phyloP scores from a whole-genome alignment of 1,140 invertebrate genomes.

The Helicoverpa zea region DNA sequence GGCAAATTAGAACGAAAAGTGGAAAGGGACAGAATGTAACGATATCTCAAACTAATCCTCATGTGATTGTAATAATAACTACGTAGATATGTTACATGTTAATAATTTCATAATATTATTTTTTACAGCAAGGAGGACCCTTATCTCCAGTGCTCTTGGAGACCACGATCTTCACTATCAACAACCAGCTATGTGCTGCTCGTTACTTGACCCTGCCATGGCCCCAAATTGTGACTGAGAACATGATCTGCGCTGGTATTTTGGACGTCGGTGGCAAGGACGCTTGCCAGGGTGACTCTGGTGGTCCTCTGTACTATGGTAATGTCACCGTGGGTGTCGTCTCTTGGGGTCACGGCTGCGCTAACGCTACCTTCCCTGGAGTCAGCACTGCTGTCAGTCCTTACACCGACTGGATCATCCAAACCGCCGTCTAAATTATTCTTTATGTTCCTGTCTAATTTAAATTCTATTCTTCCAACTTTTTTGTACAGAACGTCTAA shows the following conservation, averaged over 20 bases:
- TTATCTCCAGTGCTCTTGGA: conserved; percentile 79
- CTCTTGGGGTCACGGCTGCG: conserved; percentile 87
- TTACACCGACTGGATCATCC: conserved; percentile 79
- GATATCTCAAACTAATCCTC: no score
- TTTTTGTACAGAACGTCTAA: no score
- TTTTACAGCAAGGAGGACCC: conserved; percentile 69
- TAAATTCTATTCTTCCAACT: background rate
- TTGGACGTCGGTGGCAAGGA: conserved; percentile 64
- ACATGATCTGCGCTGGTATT: conserved; percentile 71
- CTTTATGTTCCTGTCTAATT: background rate
- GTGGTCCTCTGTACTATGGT: conserved; percentile 87
- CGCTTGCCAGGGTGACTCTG: conserved; percentile 90
- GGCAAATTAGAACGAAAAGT: no score
- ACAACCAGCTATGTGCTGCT: conserved; percentile 58
- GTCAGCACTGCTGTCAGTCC: conserved; percentile 87
- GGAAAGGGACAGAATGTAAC: no score
- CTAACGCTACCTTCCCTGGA: conserved; percentile 84
- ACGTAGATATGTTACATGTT: no score
- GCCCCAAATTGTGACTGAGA: conserved; percentile 56
- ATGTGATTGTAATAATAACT: no score
- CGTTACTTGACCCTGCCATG: conserved; percentile 50
- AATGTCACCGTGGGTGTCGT: conserved; percentile 83
- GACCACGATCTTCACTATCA: conserved; percentile 59
- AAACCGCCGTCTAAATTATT: conserved; percentile 50
- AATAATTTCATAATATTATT: conserved; percentile 1